A percentile compares a stretch with the other conserved stretches of the same genome.
phyloP scores from a whole-genome alignment of 2,113 vertebrate genomes.

The Poecilia latipinna region DNA sequence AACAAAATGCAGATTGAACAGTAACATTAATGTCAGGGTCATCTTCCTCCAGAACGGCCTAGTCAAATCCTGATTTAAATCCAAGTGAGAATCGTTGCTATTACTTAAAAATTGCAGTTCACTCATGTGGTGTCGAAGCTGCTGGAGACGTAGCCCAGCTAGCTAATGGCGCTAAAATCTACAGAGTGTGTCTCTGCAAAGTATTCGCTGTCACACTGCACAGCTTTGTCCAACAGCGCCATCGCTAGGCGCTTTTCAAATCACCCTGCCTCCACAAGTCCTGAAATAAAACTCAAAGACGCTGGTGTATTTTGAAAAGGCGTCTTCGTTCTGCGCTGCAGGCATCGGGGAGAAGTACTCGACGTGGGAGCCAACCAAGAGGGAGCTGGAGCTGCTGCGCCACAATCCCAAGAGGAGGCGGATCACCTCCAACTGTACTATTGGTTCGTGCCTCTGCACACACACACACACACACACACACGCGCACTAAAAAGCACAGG shows the following conservation, averaged over 20 bases:
- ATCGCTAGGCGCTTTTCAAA: neutral
- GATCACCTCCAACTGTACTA: constrained; percentile 98
- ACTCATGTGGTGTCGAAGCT: no score
- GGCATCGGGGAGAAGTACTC: constrained; percentile 97
- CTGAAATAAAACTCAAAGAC: neutral
- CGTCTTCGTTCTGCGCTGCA: constrained; percentile 51
- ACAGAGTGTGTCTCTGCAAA: neutral
- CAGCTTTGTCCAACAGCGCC: no score
- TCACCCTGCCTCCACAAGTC: neutral
- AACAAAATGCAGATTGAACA: no score
- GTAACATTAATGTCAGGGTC: no score
- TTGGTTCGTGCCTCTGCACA: constrained; percentile 80
- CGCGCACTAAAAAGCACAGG: neutral
- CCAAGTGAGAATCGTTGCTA: no score
- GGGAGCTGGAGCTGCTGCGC: constrained; percentile 94
- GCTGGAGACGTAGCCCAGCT: neutral
- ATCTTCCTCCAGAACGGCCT: no score
- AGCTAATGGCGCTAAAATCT: neutral
- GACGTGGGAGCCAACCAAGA: constrained; percentile 97
- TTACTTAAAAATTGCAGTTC: no score
- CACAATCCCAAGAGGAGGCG: constrained; percentile 98
- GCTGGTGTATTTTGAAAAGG: neutral
- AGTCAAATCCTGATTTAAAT: no score
- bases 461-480: neutral
- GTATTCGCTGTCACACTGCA: no score